Base-by-base conservation (phyloP, 1,140 invertebrate species). In the Cyphomyrmex costatus region DNA sequence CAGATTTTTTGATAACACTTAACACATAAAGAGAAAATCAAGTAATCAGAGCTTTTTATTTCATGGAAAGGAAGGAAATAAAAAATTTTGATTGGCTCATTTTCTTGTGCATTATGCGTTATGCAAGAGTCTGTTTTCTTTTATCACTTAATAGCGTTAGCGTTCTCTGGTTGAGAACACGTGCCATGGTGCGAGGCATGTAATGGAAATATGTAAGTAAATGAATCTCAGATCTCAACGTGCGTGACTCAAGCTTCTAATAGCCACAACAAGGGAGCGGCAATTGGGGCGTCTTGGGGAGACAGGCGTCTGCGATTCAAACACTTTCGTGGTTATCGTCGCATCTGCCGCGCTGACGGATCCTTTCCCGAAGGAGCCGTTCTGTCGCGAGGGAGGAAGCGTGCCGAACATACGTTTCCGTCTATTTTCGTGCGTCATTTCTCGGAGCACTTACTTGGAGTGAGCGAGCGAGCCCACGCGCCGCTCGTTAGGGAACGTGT, bases 321-420 rank as follows among this genome's bases (percentile, higher is more conserved):
- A 66, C 66, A 42, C 60, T 87, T 70, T 53, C 49, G 56, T 86
- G 83, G 88, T 91, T 88, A 92, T 92, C 91, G 89, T 88, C 79
- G 91, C 92, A 93, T 93, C 92, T 93, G 92, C 90, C 87, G 85
- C 71, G 86, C 60, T 85, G 90, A 91, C 89, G 88, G 87, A 90
- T 82, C 58, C 60, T 89, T 89, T 90, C 88, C 89, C 89, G 80
- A 87, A 88, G 79, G 61, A 71, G 53, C 61, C 42, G 82, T 60
- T 42, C 53, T 12, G 70, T 53, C 14, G 65, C 70, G 78, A 87
- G 82, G 89, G 83, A 92, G 89, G 85, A 89, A 92, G 85, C 91
- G 90, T 87, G 91, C 90, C 87, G 70, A 88, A 70, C 88, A 89
- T 88, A 79, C 83, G 90, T 71, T 53, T 70, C 56, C 30, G 91